These are phyloP conservation scores for Pelobates cultripes DNA, from an alignment of 2,797 vertebrate species.

Conservation along the genomic window DNA sequence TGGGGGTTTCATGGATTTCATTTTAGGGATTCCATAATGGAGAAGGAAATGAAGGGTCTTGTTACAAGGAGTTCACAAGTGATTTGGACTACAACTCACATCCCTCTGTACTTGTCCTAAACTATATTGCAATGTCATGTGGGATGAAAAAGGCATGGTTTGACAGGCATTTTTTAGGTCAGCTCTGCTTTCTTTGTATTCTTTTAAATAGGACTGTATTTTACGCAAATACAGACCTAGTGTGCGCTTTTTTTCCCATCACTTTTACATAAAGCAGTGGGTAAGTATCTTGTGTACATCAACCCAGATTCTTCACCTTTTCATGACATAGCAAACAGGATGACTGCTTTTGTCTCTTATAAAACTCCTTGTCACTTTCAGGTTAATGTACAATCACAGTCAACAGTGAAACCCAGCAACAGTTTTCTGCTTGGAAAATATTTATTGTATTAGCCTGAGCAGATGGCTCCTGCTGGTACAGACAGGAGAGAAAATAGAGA, in stretches of 20 bases:
- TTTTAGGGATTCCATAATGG: no score
- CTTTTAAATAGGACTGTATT: neutral
- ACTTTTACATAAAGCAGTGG: neutral
- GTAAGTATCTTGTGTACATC: conserved; percentile 11
- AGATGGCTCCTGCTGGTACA: conserved; percentile 52
- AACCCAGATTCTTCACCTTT: conserved; percentile 4
- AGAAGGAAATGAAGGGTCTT: no score
- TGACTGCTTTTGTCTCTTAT: neutral
- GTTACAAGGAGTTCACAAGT: no score
- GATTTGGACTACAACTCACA: no score
- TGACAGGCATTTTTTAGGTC: neutral
- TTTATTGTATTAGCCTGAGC: conserved; percentile 44
- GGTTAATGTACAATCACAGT: conserved; percentile 53
- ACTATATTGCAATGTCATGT: neutral
- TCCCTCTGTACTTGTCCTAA: no score
- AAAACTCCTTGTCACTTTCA: conserved; percentile 28
- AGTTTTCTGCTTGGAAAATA: conserved; percentile 42
- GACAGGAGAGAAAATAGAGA: conserved; percentile 17
- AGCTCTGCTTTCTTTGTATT: conserved; percentile 6
- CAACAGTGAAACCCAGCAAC: conserved; percentile 54
- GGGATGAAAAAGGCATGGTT: neutral
- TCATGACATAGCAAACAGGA: conserved; percentile 3
- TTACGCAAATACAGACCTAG: neutral
- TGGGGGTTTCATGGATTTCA: no score
- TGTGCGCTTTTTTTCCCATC: neutral